Percentiles rank a stretch among this genome's conserved stretches.
phyloP scores from a whole-genome alignment of 2,888 invertebrate species.

The Calameuta idolon region DNA sequence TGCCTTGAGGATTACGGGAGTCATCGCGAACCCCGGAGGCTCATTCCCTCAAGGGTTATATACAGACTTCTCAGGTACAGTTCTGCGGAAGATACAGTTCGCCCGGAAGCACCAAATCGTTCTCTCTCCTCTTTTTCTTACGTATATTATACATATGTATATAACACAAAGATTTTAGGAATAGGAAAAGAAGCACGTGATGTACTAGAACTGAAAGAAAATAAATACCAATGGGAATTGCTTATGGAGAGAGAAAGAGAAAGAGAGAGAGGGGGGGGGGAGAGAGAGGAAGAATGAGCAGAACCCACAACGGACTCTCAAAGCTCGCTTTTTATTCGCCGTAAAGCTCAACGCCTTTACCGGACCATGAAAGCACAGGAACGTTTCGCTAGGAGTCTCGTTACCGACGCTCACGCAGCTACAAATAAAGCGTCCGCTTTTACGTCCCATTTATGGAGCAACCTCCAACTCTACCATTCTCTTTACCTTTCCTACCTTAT shows the following conservation, averaged over 20 bases:
- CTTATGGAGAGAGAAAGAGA: not conserved
- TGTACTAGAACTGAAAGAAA: not conserved
- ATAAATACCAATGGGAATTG: not conserved
- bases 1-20: not conserved
- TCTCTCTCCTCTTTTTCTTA: not conserved
- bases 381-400: not conserved
- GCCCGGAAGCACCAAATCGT: not conserved
- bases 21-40: not conserved
- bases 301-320: conserved; percentile 6
- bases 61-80: too few relatives aligned
- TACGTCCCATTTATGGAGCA: not conserved
- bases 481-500: not conserved
- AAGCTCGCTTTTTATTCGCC: conserved; percentile 33
- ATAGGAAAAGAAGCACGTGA: not conserved
- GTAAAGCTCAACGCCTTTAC: conserved; percentile 35
- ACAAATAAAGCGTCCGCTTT: not conserved
- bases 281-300: not conserved
- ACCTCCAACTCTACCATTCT: not conserved
- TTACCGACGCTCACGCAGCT: not conserved
- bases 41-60: not conserved
- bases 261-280: too few relatives aligned
- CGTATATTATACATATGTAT: not conserved
- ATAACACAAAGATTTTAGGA: not conserved
- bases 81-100: too few relatives aligned
- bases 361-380: not conserved